Percentiles rank a stretch among this genome's conserved stretches.
Evolutionary conservation across 2,113 vertebrate species (phyloP).

Genomic region (Crotalus viridis): DNA sequence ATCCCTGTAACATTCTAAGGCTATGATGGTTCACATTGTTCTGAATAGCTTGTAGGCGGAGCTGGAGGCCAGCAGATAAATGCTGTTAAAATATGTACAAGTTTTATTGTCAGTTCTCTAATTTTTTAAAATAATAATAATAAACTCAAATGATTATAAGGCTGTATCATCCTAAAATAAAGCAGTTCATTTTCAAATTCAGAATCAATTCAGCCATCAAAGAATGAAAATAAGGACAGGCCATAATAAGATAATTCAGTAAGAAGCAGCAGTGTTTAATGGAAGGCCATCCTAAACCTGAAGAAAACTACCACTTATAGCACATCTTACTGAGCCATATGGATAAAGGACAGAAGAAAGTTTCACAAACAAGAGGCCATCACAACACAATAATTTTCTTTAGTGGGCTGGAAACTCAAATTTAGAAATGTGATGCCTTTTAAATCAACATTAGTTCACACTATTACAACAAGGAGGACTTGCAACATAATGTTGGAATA

Average conservation of each 20-base stretch:
- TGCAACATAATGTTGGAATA: neutral
- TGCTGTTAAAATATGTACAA: constrained; percentile 75
- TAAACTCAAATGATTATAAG: neutral
- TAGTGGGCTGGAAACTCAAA: neutral
- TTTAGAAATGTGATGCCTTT: neutral
- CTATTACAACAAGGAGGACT: neutral
- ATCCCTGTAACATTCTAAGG: constrained; percentile 80
- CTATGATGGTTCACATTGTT: constrained; percentile 94
- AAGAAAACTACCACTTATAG: neutral
- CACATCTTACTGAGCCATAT: neutral
- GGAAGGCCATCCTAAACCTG: neutral
- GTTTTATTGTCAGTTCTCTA: constrained; percentile 2
- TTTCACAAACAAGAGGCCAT: neutral
- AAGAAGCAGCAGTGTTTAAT: neutral
- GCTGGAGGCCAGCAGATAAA: constrained; percentile 92
- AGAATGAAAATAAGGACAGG: neutral
- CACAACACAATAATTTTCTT: neutral
- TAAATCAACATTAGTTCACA: neutral
- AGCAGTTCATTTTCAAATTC: neutral
- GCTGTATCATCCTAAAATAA: neutral
- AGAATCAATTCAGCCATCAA: neutral
- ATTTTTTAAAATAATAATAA: neutral
- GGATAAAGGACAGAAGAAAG: neutral
- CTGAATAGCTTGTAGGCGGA: constrained; percentile 97
- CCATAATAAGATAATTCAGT: neutral